Percentiles rank a stretch among this genome's conserved stretches.
These are phyloP conservation scores for Yponomeuta evonymella DNA, from an alignment of 2,888 invertebrate species.

Conservation along the genomic window DNA sequence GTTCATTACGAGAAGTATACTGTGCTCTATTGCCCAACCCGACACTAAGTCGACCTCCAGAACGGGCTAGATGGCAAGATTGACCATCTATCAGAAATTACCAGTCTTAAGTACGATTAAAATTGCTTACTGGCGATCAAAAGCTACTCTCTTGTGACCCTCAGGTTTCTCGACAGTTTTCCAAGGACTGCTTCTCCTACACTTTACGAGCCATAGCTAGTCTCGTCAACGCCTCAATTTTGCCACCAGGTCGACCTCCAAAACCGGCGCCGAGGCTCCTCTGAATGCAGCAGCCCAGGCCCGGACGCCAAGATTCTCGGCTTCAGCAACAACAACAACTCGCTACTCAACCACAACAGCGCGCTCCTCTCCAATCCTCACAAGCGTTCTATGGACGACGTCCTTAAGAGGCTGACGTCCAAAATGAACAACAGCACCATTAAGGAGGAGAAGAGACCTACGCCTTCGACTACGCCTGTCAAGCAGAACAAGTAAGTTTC, in stretches of 20 bases:
- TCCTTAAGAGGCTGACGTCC: slow-evolving; percentile 88
- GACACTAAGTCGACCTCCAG: too few relatives aligned
- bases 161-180: too few relatives aligned
- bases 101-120: too few relatives aligned
- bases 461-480: slow-evolving; percentile 81
- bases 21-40: too few relatives aligned
- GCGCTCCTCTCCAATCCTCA: slow-evolving; percentile 71
- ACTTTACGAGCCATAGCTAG: too few relatives aligned
- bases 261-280: slow-evolving; percentile 72
- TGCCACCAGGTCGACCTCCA: slow-evolving; percentile 64
- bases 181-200: too few relatives aligned
- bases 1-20: too few relatives aligned
- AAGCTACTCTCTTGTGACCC: too few relatives aligned
- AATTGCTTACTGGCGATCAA: too few relatives aligned
- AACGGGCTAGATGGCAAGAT: too few relatives aligned
- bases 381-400: slow-evolving; percentile 94
- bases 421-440: slow-evolving; percentile 88
- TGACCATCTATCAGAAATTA: too few relatives aligned
- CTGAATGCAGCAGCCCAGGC: slow-evolving; percentile 84
- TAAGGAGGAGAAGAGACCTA: slow-evolving; percentile 82
- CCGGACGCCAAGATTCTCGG: slow-evolving; percentile 80
- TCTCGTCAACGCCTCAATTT: background rate
- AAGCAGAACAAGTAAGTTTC: slow-evolving; percentile 71
- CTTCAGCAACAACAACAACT: slow-evolving; percentile 80
- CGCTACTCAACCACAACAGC: slow-evolving; percentile 78